A percentile compares a stretch with the other conserved stretches of the same genome.
phyloP scores from a whole-genome alignment of 2,888 invertebrate genomes.

The Latrodectus elegans region DNA sequence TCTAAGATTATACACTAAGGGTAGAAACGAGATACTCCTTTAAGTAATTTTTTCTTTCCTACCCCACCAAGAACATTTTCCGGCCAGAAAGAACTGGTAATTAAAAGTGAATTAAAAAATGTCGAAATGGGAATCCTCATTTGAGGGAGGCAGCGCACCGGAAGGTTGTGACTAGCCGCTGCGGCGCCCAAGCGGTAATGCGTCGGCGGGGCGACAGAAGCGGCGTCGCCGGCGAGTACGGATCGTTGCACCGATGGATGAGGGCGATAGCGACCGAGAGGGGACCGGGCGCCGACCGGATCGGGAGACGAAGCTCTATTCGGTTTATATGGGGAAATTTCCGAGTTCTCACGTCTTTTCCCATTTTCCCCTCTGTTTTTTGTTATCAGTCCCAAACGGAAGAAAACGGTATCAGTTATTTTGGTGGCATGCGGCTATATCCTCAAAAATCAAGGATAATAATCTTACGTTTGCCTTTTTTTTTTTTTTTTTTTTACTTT shows the following conservation, averaged over 20 bases:
- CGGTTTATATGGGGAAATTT: not conserved
- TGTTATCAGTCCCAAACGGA: constrained; percentile 3
- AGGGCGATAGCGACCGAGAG: constrained; percentile 33
- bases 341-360: not conserved
- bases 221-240: constrained; percentile 20
- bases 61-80: too few relatives aligned
- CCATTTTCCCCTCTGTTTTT: not conserved
- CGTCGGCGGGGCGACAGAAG: constrained; percentile 15
- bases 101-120: too few relatives aligned
- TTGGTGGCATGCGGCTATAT: not conserved
- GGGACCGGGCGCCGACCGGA: not conserved
- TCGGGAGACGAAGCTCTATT: not conserved
- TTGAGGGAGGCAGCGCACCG: not conserved
- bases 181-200: constrained; percentile 25
- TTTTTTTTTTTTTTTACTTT: too few relatives aligned
- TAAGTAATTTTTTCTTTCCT: too few relatives aligned
- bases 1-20: too few relatives aligned
- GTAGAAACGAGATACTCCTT: too few relatives aligned
- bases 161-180: constrained; percentile 26
- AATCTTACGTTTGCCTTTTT: too few relatives aligned
- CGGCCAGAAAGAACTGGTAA: too few relatives aligned
- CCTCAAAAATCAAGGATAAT: too few relatives aligned
- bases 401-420: not conserved
- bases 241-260: constrained; percentile 57
- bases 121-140: not conserved